Conservation (phyloP, 2,113 vertebrate genomes). For the Sander vitreus region DNA sequence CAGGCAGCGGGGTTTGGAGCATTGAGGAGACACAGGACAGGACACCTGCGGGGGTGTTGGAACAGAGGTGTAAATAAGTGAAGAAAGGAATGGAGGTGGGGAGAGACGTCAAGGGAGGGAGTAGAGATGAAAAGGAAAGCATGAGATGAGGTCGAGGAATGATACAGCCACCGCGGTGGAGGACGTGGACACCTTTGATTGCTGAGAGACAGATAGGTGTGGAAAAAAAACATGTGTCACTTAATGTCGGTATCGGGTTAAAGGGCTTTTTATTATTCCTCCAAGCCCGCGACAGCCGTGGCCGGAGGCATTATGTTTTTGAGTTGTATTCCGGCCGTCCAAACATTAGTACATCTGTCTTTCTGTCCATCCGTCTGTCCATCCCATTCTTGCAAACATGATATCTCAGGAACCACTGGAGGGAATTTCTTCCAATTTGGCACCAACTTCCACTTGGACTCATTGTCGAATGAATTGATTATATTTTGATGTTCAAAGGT, state of each 20-base stretch:
- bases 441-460: too few relatives aligned
- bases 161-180: not conserved
- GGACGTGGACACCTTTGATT: slow-evolving; percentile 47
- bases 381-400: too few relatives aligned
- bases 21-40: slow-evolving; percentile 33
- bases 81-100: slow-evolving; percentile 37
- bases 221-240: not conserved
- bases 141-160: slow-evolving; percentile 23
- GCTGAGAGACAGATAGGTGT: slow-evolving; percentile 13
- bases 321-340: too few relatives aligned
- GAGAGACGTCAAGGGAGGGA: slow-evolving; percentile 32
- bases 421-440: too few relatives aligned
- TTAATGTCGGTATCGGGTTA: not conserved
- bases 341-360: too few relatives aligned
- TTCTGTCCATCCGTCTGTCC: too few relatives aligned
- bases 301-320: too few relatives aligned
- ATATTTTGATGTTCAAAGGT: too few relatives aligned
- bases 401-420: too few relatives aligned
- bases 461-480: too few relatives aligned
- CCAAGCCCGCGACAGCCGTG: too few relatives aligned
- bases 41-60: slow-evolving; percentile 39
- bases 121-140: slow-evolving; percentile 52
- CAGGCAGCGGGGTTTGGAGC: not conserved
- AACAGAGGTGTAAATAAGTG: slow-evolving; percentile 71
- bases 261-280: slow-evolving; percentile 19